phyloP scores from a whole-genome alignment of 2,888 invertebrate species.

The Mechanitis mazaeus region DNA sequence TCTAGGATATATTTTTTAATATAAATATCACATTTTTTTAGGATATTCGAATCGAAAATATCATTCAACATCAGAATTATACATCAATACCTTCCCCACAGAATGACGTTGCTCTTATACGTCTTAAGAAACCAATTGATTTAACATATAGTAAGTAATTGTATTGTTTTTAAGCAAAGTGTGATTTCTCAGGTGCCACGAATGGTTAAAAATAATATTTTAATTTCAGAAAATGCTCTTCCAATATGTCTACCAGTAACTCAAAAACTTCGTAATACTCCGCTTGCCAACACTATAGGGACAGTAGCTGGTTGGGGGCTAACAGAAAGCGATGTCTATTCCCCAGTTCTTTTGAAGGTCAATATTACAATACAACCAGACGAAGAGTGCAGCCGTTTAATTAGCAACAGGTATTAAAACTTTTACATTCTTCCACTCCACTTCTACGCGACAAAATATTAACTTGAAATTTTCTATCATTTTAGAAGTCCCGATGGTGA shows the following conservation, averaged over 20 bases:
- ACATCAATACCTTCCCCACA: not conserved
- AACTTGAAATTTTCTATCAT: not conserved
- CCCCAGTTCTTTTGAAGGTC: constrained; percentile 20
- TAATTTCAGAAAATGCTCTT: constrained; percentile 21
- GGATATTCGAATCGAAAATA: constrained; percentile 21
- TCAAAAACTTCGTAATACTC: constrained; percentile 6
- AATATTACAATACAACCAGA: constrained; percentile 13
- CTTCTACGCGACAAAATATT: not conserved
- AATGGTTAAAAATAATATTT: not conserved
- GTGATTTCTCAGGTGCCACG: no score
- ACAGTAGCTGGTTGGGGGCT: constrained; percentile 24
- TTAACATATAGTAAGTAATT: constrained; percentile 23
- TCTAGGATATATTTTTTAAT: not conserved
- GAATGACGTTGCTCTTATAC: constrained; percentile 29
- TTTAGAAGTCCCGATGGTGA: constrained; percentile 3
- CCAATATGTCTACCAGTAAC: constrained; percentile 24
- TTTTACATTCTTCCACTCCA: not conserved
- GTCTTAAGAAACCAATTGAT: constrained; percentile 22
- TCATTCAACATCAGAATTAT: constrained; percentile 16
- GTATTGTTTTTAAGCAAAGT: no score
- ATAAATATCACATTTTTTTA: constrained; percentile 6
- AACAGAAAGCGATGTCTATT: constrained; percentile 10
- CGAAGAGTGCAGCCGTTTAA: constrained; percentile 8
- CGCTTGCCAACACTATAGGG: constrained; percentile 9
- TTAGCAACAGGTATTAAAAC: constrained; percentile 13